A percentile compares a stretch with the other conserved stretches of the same genome.
These are phyloP conservation scores for Diloba caeruleocephala DNA, from an alignment of 2,888 invertebrate genomes.

Conservation along the genomic window DNA sequence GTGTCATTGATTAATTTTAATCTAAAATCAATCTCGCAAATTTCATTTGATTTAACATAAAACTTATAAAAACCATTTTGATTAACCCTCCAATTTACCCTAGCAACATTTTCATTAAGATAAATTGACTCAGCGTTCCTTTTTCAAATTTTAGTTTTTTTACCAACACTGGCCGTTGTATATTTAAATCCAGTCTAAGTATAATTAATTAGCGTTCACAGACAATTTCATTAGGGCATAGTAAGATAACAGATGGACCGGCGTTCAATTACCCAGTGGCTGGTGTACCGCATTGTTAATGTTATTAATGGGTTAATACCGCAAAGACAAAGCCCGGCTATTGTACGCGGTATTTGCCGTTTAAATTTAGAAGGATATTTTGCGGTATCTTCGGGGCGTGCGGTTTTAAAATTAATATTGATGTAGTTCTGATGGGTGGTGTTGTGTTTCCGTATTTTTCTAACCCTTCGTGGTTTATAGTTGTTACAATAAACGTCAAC, in stretches of 20 bases:
- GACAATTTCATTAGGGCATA: slow-evolving; percentile 72
- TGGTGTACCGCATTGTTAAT: slow-evolving; percentile 74
- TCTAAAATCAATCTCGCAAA: too few species aligned
- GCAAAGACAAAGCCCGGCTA: slow-evolving; percentile 69
- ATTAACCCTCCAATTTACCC: too few species aligned
- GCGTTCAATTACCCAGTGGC: slow-evolving; percentile 70
- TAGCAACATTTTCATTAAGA: too few species aligned
- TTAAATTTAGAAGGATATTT: slow-evolving; percentile 56
- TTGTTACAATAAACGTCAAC: too few species aligned
- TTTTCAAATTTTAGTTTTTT: neutral
- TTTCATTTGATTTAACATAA: too few species aligned
- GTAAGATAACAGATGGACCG: slow-evolving; percentile 73
- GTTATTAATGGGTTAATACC: slow-evolving; percentile 78
- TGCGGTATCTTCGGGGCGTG: slow-evolving; percentile 38
- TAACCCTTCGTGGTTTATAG: too few species aligned
- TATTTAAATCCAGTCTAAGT: slow-evolving; percentile 50
- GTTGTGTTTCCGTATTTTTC: neutral
- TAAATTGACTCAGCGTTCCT: too few species aligned
- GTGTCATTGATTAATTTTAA: too few species aligned
- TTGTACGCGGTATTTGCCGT: slow-evolving; percentile 55
- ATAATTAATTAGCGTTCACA: slow-evolving; percentile 73
- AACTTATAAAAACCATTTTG: too few species aligned
- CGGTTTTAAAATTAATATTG: slow-evolving; percentile 59
- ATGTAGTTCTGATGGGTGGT: slow-evolving; percentile 23
- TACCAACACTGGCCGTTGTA: neutral